Conservation (phyloP, 1,140 invertebrate species). For the Berghia stephanieae region DNA sequence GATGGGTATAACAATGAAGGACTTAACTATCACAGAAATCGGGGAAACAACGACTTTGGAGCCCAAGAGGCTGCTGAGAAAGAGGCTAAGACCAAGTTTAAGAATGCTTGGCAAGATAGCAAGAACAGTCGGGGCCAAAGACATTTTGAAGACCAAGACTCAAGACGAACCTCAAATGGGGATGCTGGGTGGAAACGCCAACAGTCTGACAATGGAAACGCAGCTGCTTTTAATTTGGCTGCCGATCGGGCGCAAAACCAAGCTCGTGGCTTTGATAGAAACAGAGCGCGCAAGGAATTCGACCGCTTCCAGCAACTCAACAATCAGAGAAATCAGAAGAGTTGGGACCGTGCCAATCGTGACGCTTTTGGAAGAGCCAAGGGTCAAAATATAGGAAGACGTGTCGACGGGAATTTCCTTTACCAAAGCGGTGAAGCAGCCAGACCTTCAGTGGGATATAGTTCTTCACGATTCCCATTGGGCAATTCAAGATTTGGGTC, state of each 20-base stretch:
- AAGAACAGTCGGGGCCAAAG: slow-evolving; percentile 22
- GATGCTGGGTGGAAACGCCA: slow-evolving; percentile 4
- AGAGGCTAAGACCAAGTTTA: slow-evolving; percentile 22
- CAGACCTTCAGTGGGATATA: no score
- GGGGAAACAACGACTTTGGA: slow-evolving; percentile 33
- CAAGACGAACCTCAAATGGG: slow-evolving; percentile 16
- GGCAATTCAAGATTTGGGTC: no score
- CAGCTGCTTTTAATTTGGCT: neutral
- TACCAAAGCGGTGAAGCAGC: neutral
- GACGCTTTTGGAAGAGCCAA: neutral
- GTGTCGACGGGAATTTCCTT: slow-evolving; percentile 13
- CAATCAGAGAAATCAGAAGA: slow-evolving; percentile 15
- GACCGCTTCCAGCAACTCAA: neutral
- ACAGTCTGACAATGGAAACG: neutral
- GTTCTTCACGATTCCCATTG: no score
- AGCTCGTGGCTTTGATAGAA: neutral
- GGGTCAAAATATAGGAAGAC: neutral
- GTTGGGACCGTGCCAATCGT: slow-evolving; percentile 22
- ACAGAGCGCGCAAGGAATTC: slow-evolving; percentile 17
- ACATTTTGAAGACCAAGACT: slow-evolving; percentile 20
- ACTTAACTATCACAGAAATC: slow-evolving; percentile 34
- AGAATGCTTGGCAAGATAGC: slow-evolving; percentile 15
- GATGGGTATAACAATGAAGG: slow-evolving; percentile 35
- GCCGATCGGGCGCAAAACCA: neutral
- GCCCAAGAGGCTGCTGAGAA: slow-evolving; percentile 30